A percentile compares a stretch with the other conserved stretches of the same genome.
These are phyloP conservation scores for Candidula unifasciata DNA, from an alignment of 2,888 invertebrate species.

Conservation along the genomic window DNA sequence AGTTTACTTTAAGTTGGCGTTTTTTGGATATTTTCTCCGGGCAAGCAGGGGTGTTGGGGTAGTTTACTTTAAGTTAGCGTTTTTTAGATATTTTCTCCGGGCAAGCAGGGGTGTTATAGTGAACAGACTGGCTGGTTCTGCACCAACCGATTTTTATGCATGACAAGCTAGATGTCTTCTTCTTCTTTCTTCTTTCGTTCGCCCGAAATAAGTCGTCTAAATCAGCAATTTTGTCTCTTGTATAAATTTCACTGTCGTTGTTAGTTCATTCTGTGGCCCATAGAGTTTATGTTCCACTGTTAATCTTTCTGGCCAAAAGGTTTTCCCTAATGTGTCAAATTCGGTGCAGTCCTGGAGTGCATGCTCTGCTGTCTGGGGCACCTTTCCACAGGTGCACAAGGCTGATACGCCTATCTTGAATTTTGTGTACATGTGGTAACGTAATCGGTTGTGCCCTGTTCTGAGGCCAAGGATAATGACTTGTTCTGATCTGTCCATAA, in stretches of 20 bases:
- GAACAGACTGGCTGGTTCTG: too few relatives aligned
- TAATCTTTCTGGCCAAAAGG: background rate
- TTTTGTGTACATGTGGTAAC: slow-evolving; percentile 6
- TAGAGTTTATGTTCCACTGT: background rate
- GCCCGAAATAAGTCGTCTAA: background rate
- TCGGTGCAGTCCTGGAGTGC: background rate
- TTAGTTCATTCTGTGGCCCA: background rate
- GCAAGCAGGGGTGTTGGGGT: too few relatives aligned
- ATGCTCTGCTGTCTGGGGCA: background rate
- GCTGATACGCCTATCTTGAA: slow-evolving; percentile 4
- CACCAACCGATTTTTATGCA: too few relatives aligned
- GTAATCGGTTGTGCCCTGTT: slow-evolving; percentile 19
- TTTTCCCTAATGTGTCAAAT: too few relatives aligned
- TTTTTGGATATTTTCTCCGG: too few relatives aligned
- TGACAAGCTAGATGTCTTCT: too few relatives aligned
- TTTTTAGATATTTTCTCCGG: too few relatives aligned
- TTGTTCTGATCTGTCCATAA: background rate
- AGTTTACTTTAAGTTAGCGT: too few relatives aligned
- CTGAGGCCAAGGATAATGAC: background rate
- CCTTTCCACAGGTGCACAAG: background rate
- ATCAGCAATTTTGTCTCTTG: background rate
- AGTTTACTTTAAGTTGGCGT: too few relatives aligned
- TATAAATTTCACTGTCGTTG: background rate
- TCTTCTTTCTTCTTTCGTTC: background rate
- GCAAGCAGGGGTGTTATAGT: too few relatives aligned